Conservation (phyloP, 35 echinoderm and acorn worm species). For the Hemicentrotus pulcherrimus region DNA sequence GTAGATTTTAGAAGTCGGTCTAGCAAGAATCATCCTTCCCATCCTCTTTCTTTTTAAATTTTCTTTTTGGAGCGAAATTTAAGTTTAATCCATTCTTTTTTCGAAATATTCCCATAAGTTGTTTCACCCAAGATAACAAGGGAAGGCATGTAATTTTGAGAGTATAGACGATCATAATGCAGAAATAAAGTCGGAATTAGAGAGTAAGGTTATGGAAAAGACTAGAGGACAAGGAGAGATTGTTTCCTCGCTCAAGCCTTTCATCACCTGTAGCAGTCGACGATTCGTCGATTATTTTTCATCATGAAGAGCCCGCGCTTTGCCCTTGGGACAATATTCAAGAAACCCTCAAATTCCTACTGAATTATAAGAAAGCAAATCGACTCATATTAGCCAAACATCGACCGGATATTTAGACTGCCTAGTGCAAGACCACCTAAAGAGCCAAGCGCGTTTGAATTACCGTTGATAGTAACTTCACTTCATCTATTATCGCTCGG, state of each 20-base stretch:
- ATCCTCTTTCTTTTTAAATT: too few species aligned
- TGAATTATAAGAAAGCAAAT: conserved; percentile 53
- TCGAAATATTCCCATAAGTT: too few species aligned
- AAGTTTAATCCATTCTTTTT: too few species aligned
- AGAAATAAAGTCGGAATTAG: too few species aligned
- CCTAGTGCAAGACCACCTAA: conserved; percentile 36
- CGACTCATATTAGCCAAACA: conserved; percentile 32
- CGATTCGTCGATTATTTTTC: conserved; percentile 36
- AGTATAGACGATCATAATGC: too few species aligned
- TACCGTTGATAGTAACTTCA: conserved; percentile 34
- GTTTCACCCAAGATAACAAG: too few species aligned
- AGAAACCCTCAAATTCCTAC: conserved; percentile 41
- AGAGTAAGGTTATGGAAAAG: background rate
- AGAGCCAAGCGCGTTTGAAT: conserved; percentile 41
- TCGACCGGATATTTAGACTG: conserved; percentile 49
- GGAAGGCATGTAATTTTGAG: too few species aligned
- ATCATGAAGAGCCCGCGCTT: conserved; percentile 31
- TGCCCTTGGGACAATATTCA: conserved; percentile 29
- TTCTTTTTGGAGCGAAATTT: too few species aligned
- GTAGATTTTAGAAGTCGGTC: too few species aligned
- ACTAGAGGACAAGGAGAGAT: background rate
- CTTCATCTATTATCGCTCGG: conserved; percentile 47
- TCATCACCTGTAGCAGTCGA: conserved; percentile 26
- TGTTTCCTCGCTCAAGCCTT: conserved; percentile 13
- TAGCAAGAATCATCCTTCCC: too few species aligned